phyloP scores from a whole-genome alignment of 2,113 vertebrate species.

The Dasyprocta punctata region DNA sequence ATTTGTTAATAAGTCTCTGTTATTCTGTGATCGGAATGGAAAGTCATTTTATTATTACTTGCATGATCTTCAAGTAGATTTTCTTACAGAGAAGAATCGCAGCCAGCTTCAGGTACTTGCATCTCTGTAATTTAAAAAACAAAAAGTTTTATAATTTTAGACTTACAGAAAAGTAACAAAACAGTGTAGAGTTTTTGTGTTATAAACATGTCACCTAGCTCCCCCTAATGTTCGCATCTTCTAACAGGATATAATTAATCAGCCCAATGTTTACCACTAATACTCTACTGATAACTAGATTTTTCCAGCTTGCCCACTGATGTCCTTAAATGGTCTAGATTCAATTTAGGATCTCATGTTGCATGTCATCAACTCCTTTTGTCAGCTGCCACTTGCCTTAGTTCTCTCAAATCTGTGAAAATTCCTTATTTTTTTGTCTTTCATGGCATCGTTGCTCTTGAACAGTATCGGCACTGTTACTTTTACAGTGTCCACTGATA shows the following conservation, averaged over 20 bases:
- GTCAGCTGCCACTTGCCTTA: not conserved
- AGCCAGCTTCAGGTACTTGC: constrained; percentile 89
- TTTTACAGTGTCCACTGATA: not conserved
- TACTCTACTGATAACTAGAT: not conserved
- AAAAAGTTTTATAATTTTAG: constrained; percentile 13
- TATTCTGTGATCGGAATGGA: constrained; percentile 94
- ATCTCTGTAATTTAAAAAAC: not conserved
- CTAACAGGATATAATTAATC: not conserved
- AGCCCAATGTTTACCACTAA: not conserved
- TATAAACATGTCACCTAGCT: not conserved
- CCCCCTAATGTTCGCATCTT: not conserved
- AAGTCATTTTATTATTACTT: constrained; percentile 95
- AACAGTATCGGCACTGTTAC: not conserved
- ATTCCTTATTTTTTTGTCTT: constrained; percentile 9
- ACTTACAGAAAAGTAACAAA: not conserved
- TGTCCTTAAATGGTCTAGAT: not conserved
- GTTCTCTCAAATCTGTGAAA: constrained; percentile 33
- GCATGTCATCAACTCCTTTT: not conserved
- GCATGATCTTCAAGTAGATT: constrained; percentile 98
- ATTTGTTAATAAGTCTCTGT: constrained; percentile 97
- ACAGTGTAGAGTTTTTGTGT: not conserved
- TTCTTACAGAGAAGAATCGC: constrained; percentile 94
- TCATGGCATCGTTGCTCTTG: not conserved
- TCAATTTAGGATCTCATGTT: not conserved
- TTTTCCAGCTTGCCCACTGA: not conserved